A percentile compares a stretch with the other conserved stretches of the same genome.
phyloP scores from a whole-genome alignment of 2,113 vertebrate species.

The Pongo pygmaeus region DNA sequence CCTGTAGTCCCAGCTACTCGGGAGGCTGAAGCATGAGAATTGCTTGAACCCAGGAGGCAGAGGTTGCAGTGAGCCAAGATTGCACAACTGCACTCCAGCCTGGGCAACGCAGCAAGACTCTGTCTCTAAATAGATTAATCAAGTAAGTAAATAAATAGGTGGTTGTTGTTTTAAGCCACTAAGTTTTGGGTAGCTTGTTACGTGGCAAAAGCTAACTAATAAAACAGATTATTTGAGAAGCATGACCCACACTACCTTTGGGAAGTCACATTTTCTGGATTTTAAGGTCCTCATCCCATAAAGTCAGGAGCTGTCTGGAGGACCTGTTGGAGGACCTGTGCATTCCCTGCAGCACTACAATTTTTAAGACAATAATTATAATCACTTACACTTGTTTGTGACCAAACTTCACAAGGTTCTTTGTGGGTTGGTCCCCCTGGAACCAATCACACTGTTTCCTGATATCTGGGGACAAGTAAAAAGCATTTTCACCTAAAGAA shows the following conservation, averaged over 20 bases:
- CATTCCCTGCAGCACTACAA: accelerated
- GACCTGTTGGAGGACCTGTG: no score
- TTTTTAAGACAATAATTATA: not conserved
- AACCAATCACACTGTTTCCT: constrained; percentile 91
- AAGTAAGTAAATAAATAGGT: no score
- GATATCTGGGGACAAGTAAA: constrained; percentile 91
- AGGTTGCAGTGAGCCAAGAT: no score
- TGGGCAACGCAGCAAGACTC: no score
- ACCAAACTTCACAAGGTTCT: constrained; percentile 66
- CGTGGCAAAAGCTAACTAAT: not conserved
- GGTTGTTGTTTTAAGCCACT: not conserved
- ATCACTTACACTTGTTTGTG: constrained; percentile 86
- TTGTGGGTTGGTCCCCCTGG: constrained; percentile 90
- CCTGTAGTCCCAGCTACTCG: no score
- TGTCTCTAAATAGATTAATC: no score
- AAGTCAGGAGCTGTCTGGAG: accelerated
- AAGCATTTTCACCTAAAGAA: constrained; percentile 91
- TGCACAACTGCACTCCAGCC: no score
- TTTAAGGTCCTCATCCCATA: accelerated
- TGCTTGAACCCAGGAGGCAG: no score
- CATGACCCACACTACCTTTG: accelerated
- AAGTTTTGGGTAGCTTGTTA: not conserved
- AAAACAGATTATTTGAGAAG: not conserved
- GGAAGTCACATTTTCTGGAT: not conserved
- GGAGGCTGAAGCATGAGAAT: no score